Conservation (phyloP, 2,888 invertebrate genomes). For the Nematopogon swammerdamellus region DNA sequence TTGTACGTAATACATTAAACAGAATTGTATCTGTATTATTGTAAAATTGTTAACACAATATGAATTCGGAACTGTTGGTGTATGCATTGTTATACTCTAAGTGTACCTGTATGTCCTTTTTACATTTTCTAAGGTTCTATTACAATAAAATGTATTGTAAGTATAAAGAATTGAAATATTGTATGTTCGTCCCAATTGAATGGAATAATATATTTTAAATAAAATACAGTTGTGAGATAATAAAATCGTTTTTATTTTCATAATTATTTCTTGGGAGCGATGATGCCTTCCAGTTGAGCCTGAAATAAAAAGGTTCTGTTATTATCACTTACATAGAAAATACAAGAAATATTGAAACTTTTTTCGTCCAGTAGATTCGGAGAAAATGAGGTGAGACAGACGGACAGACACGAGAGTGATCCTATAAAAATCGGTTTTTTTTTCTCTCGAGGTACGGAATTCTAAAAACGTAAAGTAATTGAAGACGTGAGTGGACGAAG, state of each 20-base stretch:
- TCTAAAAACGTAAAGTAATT: too few relatives aligned
- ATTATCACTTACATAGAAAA: background rate
- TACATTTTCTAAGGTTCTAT: background rate
- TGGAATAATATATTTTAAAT: slow-evolving; percentile 58
- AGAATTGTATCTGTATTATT: background rate
- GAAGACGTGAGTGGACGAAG: too few relatives aligned
- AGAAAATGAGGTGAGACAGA: too few relatives aligned
- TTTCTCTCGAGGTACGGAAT: too few relatives aligned
- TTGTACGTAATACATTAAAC: too few relatives aligned
- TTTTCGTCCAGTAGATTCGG: too few relatives aligned
- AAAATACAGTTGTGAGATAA: slow-evolving; percentile 22
- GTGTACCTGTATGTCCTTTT: background rate
- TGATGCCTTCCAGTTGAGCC: slow-evolving; percentile 92
- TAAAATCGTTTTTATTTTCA: background rate
- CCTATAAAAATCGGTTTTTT: too few relatives aligned
- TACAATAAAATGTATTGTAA: slow-evolving; percentile 12
- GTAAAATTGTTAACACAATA: background rate
- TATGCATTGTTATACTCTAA: background rate
- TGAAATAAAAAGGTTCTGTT: slow-evolving; percentile 28
- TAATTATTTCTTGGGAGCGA: slow-evolving; percentile 84
- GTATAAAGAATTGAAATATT: slow-evolving; percentile 55
- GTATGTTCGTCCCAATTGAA: slow-evolving; percentile 55
- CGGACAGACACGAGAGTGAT: too few relatives aligned
- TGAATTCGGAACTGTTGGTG: background rate
- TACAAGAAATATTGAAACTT: background rate